Evolutionary conservation across 2,888 invertebrate genomes (phyloP), one percentile per base, ranked within the genome.

Genomic region (Heliconius charithonia): DNA sequence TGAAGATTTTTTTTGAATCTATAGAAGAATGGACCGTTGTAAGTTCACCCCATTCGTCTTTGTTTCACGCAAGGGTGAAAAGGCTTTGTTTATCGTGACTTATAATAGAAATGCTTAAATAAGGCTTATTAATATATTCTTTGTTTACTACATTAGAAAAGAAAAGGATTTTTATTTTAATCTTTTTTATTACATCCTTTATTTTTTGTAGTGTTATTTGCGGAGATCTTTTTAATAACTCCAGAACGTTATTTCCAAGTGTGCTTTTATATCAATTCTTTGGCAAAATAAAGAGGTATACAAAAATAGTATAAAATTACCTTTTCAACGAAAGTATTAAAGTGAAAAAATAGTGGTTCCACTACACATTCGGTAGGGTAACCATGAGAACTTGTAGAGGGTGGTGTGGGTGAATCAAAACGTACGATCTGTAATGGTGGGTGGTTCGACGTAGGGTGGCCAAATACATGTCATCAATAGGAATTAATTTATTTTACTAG

Each of bases 381-480:
- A 86, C 87, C 86, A 86, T 79, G 84, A 84, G 83, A 80, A 81
- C 76, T 78, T 77, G 77, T 71, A 82, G 84, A 83, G 83, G 80
- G 85, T 85, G 80, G 81, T 83, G 83, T 82, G 83, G 83, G 82
- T 77, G 86, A 86, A 88, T 88, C 87, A 86, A 87, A 88, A 86
- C 87, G 85, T 86, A 83, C 83, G 85, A 73, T 78, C 73, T 80
- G 37, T 76, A 75, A 76, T 59, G 78, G 72, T 27, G 67, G 75
- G 19, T 67, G 59, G 45, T 19, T 69, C 62, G n/a, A 19, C 19
- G 22, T 78, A 75, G 78, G 75, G 70, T 37, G 69, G 70, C 78
- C 67, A 78, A 65, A 51, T 62, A 22, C 27, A 22, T 51, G 51
- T 9, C 51, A 51, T 19, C 9, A 51, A 51, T 22, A 9, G 51